Base-by-base conservation (phyloP, 2,888 invertebrate genomes). In the Nysson spinosus region DNA sequence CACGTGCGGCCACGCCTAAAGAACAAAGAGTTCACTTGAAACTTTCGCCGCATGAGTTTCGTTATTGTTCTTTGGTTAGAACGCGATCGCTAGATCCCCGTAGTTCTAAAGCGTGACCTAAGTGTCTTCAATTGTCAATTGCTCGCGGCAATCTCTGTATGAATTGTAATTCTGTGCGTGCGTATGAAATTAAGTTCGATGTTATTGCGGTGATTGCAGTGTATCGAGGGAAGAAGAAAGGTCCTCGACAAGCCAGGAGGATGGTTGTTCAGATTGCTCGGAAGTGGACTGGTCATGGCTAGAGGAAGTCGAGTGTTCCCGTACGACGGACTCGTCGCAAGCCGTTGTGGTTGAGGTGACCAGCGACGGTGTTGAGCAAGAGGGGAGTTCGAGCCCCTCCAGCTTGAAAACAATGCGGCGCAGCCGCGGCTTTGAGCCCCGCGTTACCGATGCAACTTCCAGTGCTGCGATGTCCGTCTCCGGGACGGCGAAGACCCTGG, bases 271-370 rank as follows among this genome's bases (percentile, higher is more conserved):
- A 5, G 78, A 77, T 16, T 75, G 83, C 34, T 84, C 86, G 11
- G 85, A 85, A 43, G 86, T 87, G 32, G 86, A 87, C 75, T 87
- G 87, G 87, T 87, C 87, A 17, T 86, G 87, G 87, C 76, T 87
- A 3, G 86, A 85, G 66, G 86, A 86, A 70, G 77, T 86, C 54
- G 86, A 86, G 49, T 78, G 74, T 26, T 58, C 74, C 26, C 77
- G 77, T 46, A 55, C 73, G 47, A 67, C 76, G 75, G 67, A 72
- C 40, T 65, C 77, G 26, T 55, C 28, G 35, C 50, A 73, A 47
- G 65, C 75, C 6, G 74, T 73, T 5, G 78, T 69, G 50, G 77
- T 71, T 4, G 62, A 37, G 37, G 50, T 42, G 62, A 32, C 50
- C 60, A 50, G 42, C 16, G 62, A 55, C 40, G 52, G 19, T 11